Evolutionary conservation across 2,888 invertebrate species (phyloP).

Genomic region (Hirudinaria manillensis): DNA sequence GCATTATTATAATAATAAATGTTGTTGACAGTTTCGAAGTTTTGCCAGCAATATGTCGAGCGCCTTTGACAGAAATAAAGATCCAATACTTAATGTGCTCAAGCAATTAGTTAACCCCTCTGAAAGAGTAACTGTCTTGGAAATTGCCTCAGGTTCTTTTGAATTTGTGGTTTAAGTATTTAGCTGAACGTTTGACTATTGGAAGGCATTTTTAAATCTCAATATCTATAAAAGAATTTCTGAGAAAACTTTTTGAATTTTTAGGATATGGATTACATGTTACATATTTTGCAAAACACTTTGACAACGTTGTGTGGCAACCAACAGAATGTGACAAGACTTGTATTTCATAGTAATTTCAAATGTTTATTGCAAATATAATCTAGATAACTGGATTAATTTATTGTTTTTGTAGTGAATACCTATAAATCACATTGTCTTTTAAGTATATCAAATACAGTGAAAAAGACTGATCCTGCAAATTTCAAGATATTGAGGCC

Average conservation of each 20-base stretch:
- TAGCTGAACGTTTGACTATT: no score
- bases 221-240: neutral
- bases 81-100: neutral
- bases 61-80: neutral
- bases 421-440: no score
- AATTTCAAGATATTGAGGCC: no score
- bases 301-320: neutral
- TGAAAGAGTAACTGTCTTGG: neutral
- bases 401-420: no score
- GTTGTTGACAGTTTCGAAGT: no score
- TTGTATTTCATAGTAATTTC: neutral
- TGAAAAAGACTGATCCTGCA: no score
- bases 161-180: no score
- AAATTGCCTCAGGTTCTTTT: conserved; percentile 3
- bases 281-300: conserved; percentile 1
- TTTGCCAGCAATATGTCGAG: neutral
- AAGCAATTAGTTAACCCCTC: neutral
- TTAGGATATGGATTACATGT: neutral
- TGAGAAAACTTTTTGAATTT: neutral
- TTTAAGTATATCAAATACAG: no score
- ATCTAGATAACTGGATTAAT: no score
- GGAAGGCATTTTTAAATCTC: neutral
- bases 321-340: neutral
- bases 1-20: no score
- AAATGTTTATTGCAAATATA: no score